phyloP scores from a whole-genome alignment of 1,140 invertebrate genomes.

The Aphelenchoides besseyi region DNA sequence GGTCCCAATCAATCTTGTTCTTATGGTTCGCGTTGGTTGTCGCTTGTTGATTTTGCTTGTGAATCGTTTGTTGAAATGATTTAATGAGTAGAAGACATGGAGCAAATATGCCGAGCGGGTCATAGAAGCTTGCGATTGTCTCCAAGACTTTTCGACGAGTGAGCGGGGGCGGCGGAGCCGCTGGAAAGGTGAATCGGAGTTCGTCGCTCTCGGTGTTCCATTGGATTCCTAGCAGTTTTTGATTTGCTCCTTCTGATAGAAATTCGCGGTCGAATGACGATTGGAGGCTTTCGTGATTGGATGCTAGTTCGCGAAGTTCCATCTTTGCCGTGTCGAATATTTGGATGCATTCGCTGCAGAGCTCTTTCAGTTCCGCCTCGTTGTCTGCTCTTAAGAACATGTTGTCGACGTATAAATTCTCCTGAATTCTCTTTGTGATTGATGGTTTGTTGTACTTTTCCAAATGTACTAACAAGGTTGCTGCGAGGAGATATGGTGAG shows the following conservation, averaged over 20 bases:
- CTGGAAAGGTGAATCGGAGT: not conserved
- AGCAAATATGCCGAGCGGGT: constrained; percentile 16
- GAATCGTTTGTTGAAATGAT: constrained; percentile 19
- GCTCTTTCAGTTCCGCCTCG: not conserved
- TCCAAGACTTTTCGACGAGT: constrained; percentile 22
- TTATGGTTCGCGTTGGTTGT: not conserved
- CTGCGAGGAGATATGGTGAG: constrained; percentile 24
- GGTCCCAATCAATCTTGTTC: not conserved
- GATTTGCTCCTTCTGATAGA: not conserved
- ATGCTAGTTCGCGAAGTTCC: constrained; percentile 29
- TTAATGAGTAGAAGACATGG: constrained; percentile 17
- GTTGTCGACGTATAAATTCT: constrained; percentile 35
- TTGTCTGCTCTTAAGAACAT: constrained; percentile 14
- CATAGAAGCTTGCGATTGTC: not conserved
- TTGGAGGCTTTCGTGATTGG: not conserved
- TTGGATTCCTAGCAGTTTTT: constrained; percentile 22
- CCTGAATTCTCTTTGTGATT: not conserved
- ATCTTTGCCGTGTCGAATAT: constrained; percentile 27
- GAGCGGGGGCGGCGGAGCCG: not conserved
- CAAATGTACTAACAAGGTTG: constrained; percentile 16
- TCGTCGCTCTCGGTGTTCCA: constrained; percentile 21
- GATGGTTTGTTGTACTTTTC: no score
- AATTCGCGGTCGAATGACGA: not conserved
- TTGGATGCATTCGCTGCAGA: not conserved
- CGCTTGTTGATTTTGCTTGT: not conserved